Conservation (phyloP, 1,140 invertebrate genomes). For the Drosophila lacertosa region DNA sequence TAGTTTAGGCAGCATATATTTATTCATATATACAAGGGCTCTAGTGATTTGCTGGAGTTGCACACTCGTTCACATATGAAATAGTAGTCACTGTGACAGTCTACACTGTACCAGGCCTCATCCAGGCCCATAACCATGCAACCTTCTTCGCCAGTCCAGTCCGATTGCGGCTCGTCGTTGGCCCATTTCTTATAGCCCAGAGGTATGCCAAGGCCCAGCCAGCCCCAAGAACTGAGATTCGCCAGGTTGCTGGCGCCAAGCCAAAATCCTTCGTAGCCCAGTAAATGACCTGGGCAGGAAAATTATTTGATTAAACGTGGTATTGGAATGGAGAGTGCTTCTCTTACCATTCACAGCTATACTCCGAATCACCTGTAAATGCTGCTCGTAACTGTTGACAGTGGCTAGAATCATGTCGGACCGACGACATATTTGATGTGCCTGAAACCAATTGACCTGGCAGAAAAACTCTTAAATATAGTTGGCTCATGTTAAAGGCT, state of each 20-base stretch:
- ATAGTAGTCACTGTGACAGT: slow-evolving; percentile 29
- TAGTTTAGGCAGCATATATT: neutral
- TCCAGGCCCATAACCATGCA: slow-evolving; percentile 44
- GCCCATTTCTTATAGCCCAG: slow-evolving; percentile 56
- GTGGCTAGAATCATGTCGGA: slow-evolving; percentile 48
- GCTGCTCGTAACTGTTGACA: slow-evolving; percentile 34
- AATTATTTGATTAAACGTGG: no score
- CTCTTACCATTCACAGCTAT: slow-evolving; percentile 34
- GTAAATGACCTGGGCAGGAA: slow-evolving; percentile 12
- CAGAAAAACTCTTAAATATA: neutral
- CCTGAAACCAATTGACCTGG: slow-evolving; percentile 56
- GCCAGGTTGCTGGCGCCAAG: slow-evolving; percentile 54
- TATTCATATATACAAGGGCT: slow-evolving; percentile 24
- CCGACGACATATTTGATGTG: slow-evolving; percentile 48
- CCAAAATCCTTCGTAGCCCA: slow-evolving; percentile 50
- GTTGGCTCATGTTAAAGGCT: no score
- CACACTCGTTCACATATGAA: slow-evolving; percentile 58
- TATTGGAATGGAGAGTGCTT: neutral
- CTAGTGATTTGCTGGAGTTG: neutral
- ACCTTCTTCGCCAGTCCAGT: slow-evolving; percentile 2
- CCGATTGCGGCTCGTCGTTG: slow-evolving; percentile 20
- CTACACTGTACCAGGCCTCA: slow-evolving; percentile 47
- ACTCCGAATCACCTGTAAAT: slow-evolving; percentile 34
- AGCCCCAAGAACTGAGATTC: slow-evolving; percentile 39
- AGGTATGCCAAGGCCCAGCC: slow-evolving; percentile 50